These are phyloP conservation scores for Athene noctua DNA, from an alignment of 2,113 vertebrate genomes.

Conservation along the genomic window DNA sequence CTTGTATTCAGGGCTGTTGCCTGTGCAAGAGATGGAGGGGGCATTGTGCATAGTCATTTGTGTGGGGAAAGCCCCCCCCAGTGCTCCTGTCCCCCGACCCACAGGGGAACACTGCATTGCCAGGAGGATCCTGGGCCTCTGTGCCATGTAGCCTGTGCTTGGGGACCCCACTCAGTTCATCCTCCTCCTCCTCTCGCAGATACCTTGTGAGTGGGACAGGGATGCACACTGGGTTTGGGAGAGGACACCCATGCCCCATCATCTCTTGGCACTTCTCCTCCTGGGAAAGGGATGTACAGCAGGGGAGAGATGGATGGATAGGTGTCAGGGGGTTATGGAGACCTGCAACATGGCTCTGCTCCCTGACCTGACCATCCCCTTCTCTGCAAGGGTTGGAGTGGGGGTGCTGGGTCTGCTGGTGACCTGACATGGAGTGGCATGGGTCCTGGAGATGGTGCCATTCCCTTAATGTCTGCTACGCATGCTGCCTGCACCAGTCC, in stretches of 20 bases:
- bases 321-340: background rate
- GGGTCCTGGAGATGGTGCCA: background rate
- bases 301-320: background rate
- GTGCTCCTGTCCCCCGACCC: background rate
- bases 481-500: background rate
- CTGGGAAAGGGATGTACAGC: background rate
- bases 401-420: background rate
- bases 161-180: accelerated
- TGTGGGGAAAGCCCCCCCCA: background rate
- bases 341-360: background rate
- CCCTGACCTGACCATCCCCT: background rate
- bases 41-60: too few relatives aligned
- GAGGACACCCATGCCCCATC: background rate
- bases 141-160: accelerated
- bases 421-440: accelerated
- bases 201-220: background rate
- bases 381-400: background rate
- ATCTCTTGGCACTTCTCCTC: background rate
- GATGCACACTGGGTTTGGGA: background rate
- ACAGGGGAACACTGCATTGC: background rate
- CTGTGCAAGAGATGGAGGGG: background rate
- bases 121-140: background rate
- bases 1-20: background rate
- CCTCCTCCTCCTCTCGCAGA: background rate
- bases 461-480: background rate